phyloP scores from a whole-genome alignment of 2,797 vertebrate species.

The Syngnathus acus region DNA sequence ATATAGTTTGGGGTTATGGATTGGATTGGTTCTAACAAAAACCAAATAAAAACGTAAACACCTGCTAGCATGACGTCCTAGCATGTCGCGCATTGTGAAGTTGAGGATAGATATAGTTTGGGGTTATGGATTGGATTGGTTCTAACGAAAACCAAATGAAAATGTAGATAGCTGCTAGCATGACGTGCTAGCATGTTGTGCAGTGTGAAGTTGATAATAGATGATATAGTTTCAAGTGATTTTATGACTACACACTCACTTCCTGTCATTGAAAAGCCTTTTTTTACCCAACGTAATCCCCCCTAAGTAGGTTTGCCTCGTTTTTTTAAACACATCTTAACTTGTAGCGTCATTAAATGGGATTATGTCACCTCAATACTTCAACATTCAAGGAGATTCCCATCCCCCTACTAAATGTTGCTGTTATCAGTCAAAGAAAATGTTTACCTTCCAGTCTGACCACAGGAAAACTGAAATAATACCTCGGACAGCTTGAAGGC shows the following conservation, averaged over 20 bases:
- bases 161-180: too few relatives aligned
- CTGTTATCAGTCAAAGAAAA: constrained; percentile 70
- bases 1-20: too few relatives aligned
- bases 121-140: too few relatives aligned
- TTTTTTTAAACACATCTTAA: background rate
- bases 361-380: constrained; percentile 1
- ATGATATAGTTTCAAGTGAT: background rate
- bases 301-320: background rate
- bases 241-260: constrained; percentile 5
- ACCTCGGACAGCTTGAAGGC: constrained; percentile 44
- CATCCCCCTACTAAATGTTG: constrained; percentile 37
- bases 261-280: constrained; percentile 1
- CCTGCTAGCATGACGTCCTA: too few relatives aligned
- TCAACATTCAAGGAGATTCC: constrained; percentile 16
- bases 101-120: too few relatives aligned
- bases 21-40: too few relatives aligned
- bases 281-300: background rate
- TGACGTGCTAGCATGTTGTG: too few relatives aligned
- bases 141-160: too few relatives aligned
- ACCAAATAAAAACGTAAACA: too few relatives aligned
- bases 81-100: too few relatives aligned
- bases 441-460: constrained; percentile 49
- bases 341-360: background rate
- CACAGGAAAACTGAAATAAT: constrained; percentile 48
- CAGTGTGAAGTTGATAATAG: too few relatives aligned